Percentiles rank a stretch among this genome's conserved stretches.
Evolutionary conservation across 1,140 invertebrate species (phyloP).

Genomic region (Sycophaga agraensis): DNA sequence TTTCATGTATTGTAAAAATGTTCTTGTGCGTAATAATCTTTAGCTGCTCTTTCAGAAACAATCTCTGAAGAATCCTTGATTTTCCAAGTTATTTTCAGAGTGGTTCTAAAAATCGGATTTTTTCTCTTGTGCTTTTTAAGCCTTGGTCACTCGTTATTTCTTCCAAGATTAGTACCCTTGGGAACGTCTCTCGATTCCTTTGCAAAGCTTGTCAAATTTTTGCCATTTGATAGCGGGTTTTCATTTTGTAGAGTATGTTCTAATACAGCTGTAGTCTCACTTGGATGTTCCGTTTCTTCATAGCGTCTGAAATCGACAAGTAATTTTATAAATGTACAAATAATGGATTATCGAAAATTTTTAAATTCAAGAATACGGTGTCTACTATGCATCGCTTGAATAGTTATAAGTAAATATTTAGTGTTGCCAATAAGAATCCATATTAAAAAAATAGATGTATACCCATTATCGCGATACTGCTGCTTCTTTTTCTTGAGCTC

Average conservation of each 20-base stretch:
- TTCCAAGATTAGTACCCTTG: conserved; percentile 14
- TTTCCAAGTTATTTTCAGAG: background rate
- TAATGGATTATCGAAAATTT: too few relatives aligned
- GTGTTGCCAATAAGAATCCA: background rate
- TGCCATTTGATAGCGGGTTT: background rate
- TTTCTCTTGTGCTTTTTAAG: background rate
- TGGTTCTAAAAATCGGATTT: background rate
- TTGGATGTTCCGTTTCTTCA: conserved; percentile 16
- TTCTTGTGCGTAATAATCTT: background rate
- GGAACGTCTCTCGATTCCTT: background rate
- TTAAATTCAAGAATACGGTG: too few relatives aligned
- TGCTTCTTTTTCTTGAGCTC: conserved; percentile 23
- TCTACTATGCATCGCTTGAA: background rate
- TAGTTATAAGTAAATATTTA: background rate
- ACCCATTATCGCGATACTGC: conserved; percentile 7
- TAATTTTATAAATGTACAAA: too few relatives aligned
- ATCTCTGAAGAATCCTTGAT: background rate
- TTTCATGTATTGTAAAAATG: background rate
- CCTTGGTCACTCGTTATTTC: conserved; percentile 29
- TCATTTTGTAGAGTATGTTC: background rate
- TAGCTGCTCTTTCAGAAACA: background rate
- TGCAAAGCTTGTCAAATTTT: background rate
- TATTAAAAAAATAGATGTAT: background rate
- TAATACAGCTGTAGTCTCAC: conserved; percentile 11
- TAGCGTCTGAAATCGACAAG: conserved; percentile 8